Percentiles rank a stretch among this genome's conserved stretches.
These are phyloP conservation scores for Scolopax mira DNA, from an alignment of 2,113 vertebrate genomes.

Conservation along the genomic window DNA sequence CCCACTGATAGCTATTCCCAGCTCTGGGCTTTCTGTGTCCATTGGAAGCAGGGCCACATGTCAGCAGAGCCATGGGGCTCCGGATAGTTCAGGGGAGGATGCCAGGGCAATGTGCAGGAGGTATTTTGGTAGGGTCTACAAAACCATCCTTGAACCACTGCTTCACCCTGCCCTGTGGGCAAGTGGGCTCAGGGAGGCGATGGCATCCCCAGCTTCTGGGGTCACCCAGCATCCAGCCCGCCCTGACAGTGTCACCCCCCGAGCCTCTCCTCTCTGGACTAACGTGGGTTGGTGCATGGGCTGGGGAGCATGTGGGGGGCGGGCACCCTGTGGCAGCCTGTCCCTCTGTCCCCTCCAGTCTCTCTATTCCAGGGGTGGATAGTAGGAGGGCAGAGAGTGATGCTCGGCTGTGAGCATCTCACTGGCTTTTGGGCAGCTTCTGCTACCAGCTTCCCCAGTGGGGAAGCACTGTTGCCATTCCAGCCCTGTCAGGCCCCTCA, in stretches of 20 bases:
- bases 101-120: neutral
- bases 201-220: fast-evolving
- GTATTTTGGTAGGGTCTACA: neutral
- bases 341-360: neutral
- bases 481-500: neutral
- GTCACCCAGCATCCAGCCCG: neutral
- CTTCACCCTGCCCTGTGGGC: neutral
- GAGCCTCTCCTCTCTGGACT: neutral
- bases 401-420: neutral
- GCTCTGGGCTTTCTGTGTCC: neutral
- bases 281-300: slow-evolving; percentile 5
- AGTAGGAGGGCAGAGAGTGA: neutral
- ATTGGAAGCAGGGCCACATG: neutral
- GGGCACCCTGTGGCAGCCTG: neutral
- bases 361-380: fast-evolving
- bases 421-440: fast-evolving
- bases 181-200: neutral
- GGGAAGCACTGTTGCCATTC: fast-evolving
- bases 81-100: neutral
- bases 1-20: neutral
- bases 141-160: neutral
- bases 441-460: neutral
- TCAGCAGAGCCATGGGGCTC: neutral
- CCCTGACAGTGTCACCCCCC: slow-evolving; percentile 38
- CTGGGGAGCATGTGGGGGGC: fast-evolving